phyloP scores from a whole-genome alignment of 2,113 vertebrate species.

The Mormyrus iriodes region DNA sequence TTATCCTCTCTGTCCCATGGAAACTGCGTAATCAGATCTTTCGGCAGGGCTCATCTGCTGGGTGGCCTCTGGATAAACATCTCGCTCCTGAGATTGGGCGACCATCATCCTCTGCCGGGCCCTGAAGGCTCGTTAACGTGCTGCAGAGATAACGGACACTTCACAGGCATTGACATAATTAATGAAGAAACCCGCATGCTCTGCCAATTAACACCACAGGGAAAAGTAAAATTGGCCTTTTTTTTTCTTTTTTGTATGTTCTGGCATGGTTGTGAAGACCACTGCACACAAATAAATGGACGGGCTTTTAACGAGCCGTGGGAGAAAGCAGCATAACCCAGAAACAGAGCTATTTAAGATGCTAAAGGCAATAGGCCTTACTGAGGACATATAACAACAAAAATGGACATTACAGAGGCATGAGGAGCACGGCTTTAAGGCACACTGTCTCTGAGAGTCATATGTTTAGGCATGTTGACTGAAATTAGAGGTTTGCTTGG shows the following conservation, averaged over 20 bases:
- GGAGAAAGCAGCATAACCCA: conserved; percentile 62
- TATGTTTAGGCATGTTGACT: background rate
- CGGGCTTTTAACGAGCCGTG: conserved; percentile 78
- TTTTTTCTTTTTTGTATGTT: conserved; percentile 66
- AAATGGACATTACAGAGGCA: background rate
- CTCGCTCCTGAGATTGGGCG: conserved; percentile 42
- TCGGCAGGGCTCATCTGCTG: background rate
- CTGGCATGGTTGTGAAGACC: conserved; percentile 77
- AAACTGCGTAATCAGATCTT: conserved; percentile 31
- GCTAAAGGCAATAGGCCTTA: conserved; percentile 68
- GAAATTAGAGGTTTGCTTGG: background rate
- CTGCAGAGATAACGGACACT: conserved; percentile 63
- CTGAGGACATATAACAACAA: conserved; percentile 64
- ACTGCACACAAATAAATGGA: conserved; percentile 79
- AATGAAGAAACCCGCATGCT: conserved; percentile 79
- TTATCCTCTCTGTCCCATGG: conserved; percentile 31
- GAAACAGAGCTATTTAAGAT: conserved; percentile 64
- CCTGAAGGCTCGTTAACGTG: conserved; percentile 64
- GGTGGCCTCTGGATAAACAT: conserved; percentile 8
- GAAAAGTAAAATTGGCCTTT: conserved; percentile 81
- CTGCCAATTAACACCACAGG: conserved; percentile 88
- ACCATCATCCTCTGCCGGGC: conserved; percentile 54
- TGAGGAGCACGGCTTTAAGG: background rate
- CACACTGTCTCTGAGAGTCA: background rate
- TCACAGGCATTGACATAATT: conserved; percentile 80